Evolutionary conservation across 2,113 vertebrate species (phyloP), one percentile per base, ranked within the genome.

Genomic region (Microcebus murinus): DNA sequence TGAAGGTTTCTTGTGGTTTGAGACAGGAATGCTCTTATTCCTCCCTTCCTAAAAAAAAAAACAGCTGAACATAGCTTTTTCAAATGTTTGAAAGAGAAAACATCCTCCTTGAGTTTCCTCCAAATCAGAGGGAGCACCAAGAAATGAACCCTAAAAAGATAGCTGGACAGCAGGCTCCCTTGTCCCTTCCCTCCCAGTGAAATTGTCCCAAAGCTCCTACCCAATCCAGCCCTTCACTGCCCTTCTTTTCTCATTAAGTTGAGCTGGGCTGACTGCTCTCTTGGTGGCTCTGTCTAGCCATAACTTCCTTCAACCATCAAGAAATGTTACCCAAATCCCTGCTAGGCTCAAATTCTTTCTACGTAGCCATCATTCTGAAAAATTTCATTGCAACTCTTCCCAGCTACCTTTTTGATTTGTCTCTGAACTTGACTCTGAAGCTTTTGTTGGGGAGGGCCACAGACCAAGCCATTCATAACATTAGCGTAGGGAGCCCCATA

Each of bases 1-100:
- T 92, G 87, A 97, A 97, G 92, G 84, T 97, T 97, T 95, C 90
- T 98, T 98, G 94, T 84, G 96, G 97, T 97, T 94, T 96, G 34
- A 87, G 71, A 96, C n/a, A 97, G 90, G 96, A 97, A 97, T 90
- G 84, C 92, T 97, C 90, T 96, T 85, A 31, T 87, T 90, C 87
- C 90, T 97, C 87, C 87, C 90, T 97, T 90, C 96, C 87, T 82
- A 82, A 97, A 94, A 97, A 82, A 82, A 97, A 94, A 94, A 90
- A 94, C 84, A 86, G 77, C 87, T 90, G 92, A 93, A 98, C 97
- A 97, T 96, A 93, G 83, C 87, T 88, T 97, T 92, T 90, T 90
- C 94, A 92, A 90, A 90, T 76, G 81, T 97, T 86, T 82, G 84
- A 96, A 76, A 88, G 90, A 90, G 76, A 96, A 97, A 97, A 95